Conservation (phyloP, 2,797 vertebrate species). For the Silurus aristotelis region DNA sequence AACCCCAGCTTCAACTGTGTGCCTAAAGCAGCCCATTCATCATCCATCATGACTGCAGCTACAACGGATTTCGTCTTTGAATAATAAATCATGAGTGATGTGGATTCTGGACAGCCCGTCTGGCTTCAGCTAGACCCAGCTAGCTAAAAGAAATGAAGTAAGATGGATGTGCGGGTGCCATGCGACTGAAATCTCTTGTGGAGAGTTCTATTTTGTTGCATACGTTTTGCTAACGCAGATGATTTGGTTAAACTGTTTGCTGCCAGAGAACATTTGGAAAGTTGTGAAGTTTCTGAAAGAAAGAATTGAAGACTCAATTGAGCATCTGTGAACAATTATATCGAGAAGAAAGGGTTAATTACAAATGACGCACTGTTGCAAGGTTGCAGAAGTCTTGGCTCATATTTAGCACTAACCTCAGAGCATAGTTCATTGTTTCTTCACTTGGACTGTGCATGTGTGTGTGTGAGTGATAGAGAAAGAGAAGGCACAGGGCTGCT, state of each 20-base stretch:
- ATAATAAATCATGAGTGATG: constrained; percentile 29
- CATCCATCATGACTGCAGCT: constrained; percentile 13
- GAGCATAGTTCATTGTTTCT: constrained; percentile 10
- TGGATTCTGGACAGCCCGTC: constrained; percentile 2
- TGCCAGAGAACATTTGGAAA: background rate
- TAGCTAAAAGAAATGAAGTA: constrained; percentile 22
- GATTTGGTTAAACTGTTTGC: constrained; percentile 2
- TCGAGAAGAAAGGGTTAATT: constrained; percentile 17
- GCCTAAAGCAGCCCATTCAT: constrained; percentile 27
- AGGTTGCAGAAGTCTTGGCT: constrained; percentile 25
- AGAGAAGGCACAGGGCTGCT: background rate
- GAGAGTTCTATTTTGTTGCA: background rate
- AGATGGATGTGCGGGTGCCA: constrained; percentile 21
- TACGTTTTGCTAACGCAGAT: background rate
- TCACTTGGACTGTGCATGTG: background rate
- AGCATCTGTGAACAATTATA: background rate
- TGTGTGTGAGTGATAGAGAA: background rate
- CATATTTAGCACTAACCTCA: background rate
- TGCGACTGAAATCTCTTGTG: background rate
- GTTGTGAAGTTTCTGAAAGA: background rate
- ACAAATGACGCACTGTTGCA: background rate
- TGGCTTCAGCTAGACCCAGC: constrained; percentile 7
- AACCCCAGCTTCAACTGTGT: constrained; percentile 7
- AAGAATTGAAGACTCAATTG: background rate
- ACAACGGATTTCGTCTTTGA: constrained; percentile 29